Evolutionary conservation across 2,113 vertebrate species (phyloP), one percentile per base, ranked within the genome.

Genomic region (Odontesthes bonariensis): DNA sequence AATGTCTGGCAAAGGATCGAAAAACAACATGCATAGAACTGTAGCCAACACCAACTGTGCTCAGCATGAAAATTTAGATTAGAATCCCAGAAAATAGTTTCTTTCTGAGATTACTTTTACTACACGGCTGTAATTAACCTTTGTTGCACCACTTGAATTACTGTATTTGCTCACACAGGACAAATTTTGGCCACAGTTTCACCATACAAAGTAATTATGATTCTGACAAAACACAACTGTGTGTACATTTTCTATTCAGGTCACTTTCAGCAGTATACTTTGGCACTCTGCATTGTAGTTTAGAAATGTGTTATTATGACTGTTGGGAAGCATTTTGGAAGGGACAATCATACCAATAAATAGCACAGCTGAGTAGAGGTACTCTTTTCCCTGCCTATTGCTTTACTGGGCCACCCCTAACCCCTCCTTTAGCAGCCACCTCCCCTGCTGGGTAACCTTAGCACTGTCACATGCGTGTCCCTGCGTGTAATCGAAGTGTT

Each of bases 401-500:
- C 70, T 65, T 32, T 74, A 73, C 75, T 75, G 76, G 76, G 69
- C 68, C 63, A 38, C 69, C 69, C 73, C 64, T 55, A 4, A 5
- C 47, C 17, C 27, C 19, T 40, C 47, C 35, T 40, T 14, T 20
- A 1, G 0, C 3, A 32, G 19, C 44, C 35, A 20, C 2, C 22
- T 14, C 59, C 60, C 68, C 56, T 16, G 20, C 69, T 73, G 77
- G 75, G 82, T 85, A 88, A 85, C 57, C 38, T 47, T 70, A 66
- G 64, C 68, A 62, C 58, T 67, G 59, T 84, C 85, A 62, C 68
- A 76, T 38, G 67, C 71, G 17, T 59, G 58, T 64, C 75, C 31
- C 75, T 77, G 59, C 51, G 49, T 73, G 81, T 81, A 73, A 83
- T 14, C 78, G 63, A 85, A 78, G 75, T 84, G 69, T 70, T 67